Evolutionary conservation across 1,140 invertebrate species (phyloP), one percentile per base, ranked within the genome.

Genomic region (Anastrepha obliqua): DNA sequence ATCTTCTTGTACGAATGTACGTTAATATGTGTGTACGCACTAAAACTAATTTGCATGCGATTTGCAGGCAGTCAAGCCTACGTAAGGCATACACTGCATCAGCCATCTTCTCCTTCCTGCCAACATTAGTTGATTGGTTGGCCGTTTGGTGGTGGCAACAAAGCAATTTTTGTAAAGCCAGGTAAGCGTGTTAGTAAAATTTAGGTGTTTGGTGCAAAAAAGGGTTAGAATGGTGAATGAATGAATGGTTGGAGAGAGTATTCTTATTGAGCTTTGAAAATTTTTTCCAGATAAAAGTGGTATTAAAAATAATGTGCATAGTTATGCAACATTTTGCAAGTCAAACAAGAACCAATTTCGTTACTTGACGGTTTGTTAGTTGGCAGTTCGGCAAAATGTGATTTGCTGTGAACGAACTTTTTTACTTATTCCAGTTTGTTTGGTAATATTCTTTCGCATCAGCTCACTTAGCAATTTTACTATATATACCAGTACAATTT

Each of bases 11-110:
- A 58, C 55, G 47, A 2, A 29, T 29, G 13, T 47, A 74, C 47
- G 42, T 74, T n/a, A 47, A 42, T 15, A 74, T 44, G n/a, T 74
- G 74, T 17, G 17, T 81, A 55, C 47, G 42, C 74, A 55, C 51
- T 55, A 81, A 81, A 81, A 47, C 47, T 81, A 81, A 81, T 81
- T 81, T 81, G 74, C 74, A 81, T 81, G 74, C 74, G 74, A 55
- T 81, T 81, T 81, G 74, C 74, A 42, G 44, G 44, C 47, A 51
- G 42, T 51, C 60, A 78, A 51, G 17, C 51, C 44, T 55, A 62
- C 60, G 9, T 62, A 62, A 29, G 29, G 29, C n/a, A n/a, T 62
- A 62, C 47, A 4, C 44, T 81, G 74, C 17, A 81, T 81, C 47
- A 81, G 74, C 74, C 74, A 81, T 81, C 47, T 81, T 81, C 39